Base-by-base conservation (phyloP, 1,140 invertebrate genomes). In the Stegodyphus mimosarum region DNA sequence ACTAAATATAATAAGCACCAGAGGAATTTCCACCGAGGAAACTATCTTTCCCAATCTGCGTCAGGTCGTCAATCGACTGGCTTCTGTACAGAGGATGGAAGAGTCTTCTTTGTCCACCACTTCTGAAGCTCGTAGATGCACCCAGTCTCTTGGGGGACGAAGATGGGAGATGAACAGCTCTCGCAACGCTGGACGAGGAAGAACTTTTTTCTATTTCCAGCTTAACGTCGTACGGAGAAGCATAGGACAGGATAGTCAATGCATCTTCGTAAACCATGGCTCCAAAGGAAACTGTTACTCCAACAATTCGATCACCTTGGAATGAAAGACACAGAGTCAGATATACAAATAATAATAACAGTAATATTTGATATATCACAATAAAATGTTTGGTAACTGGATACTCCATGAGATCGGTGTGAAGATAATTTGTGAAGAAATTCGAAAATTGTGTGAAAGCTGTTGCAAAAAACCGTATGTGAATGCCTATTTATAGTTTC, bases 191-290 rank as follows among this genome's bases (percentile, higher is more conserved):
- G 33, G 33, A 33, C 33, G 33, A 33, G 5, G 86, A 81, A 17
- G 78, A 53, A 18, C 50, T 91, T 87, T 91, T 93, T 80, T 93
- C 92, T n/a, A 95, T 92, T 87, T 94, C 93, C 7, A 95, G 90
- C 64, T 93, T 92, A 3, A 96, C 94, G 87, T 96, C 95, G 89
- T 98, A 97, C 0, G 96, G 96, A n/a, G 96, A 97, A 2, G 96
- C 96, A 86, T 97, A 96, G 77, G 95, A 96, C 6, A 98, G 91
- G 86, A 98, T 96, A 1, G 95, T 95, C 60, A 97, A 90, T 0
- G 96, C 96, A 89, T 98, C 96, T 90, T 97, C 96, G 89, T 95
- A 94, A 0, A 96, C 95, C 91, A 97, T 97, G 80, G 95, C 95
- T 64, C 94, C 93, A 89, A 97, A 96, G 86, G 94, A 95, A 49